Base-by-base conservation (phyloP, 2,888 invertebrate genomes). In the Plagodis pulveraria region DNA sequence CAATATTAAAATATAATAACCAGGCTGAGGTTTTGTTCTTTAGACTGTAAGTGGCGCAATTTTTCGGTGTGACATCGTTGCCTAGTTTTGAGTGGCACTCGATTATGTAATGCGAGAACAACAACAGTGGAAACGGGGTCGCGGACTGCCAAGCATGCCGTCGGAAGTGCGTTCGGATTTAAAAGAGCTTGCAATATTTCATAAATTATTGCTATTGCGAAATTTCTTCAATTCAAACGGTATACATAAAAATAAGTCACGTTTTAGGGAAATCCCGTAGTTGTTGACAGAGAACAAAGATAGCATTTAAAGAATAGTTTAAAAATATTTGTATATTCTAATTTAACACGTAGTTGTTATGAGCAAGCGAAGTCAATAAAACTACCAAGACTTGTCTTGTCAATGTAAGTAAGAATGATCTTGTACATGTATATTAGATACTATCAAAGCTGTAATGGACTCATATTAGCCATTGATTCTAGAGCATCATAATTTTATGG, bases 11-110 rank as follows among this genome's bases (percentile, higher is more conserved):
- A 67, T 58, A 62, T 58, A 51, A 62, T 63, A 61, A 58, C 52
- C 47, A 56, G 58, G 54, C 72, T 60, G 73, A 70, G 70, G 71
- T 61, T 66, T 57, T 58, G 58, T 63, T 58, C 53, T 58, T 53
- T 58, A 45, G 50, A 47, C 60, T 44, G 76, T 77, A 86, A 84
- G 86, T 92, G 91, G 89, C 91, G 91, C 87, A 92, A 92, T 85
- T 84, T 87, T 90, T 89, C 83, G 86, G 82, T 81, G 83, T 91
- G 91, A 91, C 92, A 92, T 91, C 88, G 86, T 92, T 91, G 89
- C 92, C 92, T 91, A 91, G 89, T 89, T 92, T 74, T 84, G 81
- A 86, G 80, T 85, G 84, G 84, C 85, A 86, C 82, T 80, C 76
- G 82, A 81, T 91, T 91, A 92, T 91, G 90, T 91, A 92, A 92